Evolutionary conservation across 92 coral and sea anemone species (phyloP).

Genomic region (Phenganax marumi): DNA sequence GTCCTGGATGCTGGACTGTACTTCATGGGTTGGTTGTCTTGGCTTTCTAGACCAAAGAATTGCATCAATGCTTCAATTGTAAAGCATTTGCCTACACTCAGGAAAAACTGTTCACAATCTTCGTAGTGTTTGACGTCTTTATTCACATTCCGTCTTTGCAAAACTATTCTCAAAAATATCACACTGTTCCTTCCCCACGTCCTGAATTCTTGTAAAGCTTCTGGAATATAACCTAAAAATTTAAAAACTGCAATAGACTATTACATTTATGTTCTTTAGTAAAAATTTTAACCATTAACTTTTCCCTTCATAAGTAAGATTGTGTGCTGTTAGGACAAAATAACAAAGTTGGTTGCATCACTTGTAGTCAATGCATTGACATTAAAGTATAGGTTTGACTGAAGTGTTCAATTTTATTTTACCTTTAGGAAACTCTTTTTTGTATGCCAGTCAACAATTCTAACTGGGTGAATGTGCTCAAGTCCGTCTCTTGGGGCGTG

Average conservation of each 20-base stretch:
- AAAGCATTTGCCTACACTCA: constrained; percentile 52
- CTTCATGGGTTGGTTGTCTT: constrained; percentile 42
- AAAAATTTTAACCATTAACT: background rate
- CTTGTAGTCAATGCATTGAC: too few species aligned
- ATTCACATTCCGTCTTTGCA: constrained; percentile 51
- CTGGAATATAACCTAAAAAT: constrained; percentile 41
- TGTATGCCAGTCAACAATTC: constrained; percentile 68
- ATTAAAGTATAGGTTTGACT: background rate
- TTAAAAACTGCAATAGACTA: constrained; percentile 23
- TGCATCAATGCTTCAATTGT: constrained; percentile 53
- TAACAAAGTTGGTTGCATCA: background rate
- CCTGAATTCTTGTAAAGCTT: constrained; percentile 47
- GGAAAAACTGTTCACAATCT: constrained; percentile 53
- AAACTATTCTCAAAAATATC: constrained; percentile 54
- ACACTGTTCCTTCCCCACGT: constrained; percentile 49
- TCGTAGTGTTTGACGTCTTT: constrained; percentile 50
- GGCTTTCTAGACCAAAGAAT: constrained; percentile 51
- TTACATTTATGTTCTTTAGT: background rate
- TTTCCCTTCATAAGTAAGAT: background rate
- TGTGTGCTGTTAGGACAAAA: background rate
- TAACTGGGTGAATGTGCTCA: constrained; percentile 50
- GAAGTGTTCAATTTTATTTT: background rate
- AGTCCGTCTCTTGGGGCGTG: constrained; percentile 60
- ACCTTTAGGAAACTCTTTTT: constrained; percentile 64
- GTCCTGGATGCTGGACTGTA: constrained; percentile 44